These are phyloP conservation scores for Novumbra hubbsi DNA, from an alignment of 2,797 vertebrate genomes.

Conservation along the genomic window DNA sequence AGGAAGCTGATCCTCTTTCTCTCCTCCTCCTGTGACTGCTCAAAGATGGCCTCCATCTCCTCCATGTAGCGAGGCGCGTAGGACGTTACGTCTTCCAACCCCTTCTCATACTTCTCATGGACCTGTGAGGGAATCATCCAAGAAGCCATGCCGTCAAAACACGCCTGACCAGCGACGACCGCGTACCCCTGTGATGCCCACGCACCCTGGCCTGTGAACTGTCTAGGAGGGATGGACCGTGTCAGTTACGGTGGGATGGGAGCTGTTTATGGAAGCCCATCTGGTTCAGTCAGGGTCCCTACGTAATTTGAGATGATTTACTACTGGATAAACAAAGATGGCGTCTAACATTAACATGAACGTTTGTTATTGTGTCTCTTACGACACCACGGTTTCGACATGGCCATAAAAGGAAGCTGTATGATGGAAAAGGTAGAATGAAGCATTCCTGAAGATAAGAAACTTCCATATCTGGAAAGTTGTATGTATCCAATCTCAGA, in stretches of 20 bases:
- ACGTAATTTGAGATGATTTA: background rate
- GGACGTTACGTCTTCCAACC: constrained; percentile 77
- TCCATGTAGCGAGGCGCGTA: constrained; percentile 86
- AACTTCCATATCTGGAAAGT: background rate
- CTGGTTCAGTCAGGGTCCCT: background rate
- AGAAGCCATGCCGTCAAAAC: constrained; percentile 28
- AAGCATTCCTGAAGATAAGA: background rate
- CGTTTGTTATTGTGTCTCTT: constrained; percentile 12
- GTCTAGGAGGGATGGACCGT: background rate
- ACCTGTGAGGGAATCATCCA: constrained; percentile 46
- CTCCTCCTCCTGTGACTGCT: constrained; percentile 82
- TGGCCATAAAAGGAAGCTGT: constrained; percentile 53
- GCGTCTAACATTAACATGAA: background rate
- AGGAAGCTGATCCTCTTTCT: constrained; percentile 82
- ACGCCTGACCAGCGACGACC: background rate
- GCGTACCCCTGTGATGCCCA: background rate
- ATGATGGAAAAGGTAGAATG: constrained; percentile 24
- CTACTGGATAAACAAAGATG: background rate
- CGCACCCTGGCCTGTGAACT: too few relatives aligned
- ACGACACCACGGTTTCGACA: constrained; percentile 52
- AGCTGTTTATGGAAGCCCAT: too few relatives aligned
- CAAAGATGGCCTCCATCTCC: constrained; percentile 86
- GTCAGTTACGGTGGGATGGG: background rate
- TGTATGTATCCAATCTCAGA: background rate
- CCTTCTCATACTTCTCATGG: constrained; percentile 76